Evolutionary conservation across 2,888 invertebrate species (phyloP).

Genomic region (Branchipolynoe longqiensis): DNA sequence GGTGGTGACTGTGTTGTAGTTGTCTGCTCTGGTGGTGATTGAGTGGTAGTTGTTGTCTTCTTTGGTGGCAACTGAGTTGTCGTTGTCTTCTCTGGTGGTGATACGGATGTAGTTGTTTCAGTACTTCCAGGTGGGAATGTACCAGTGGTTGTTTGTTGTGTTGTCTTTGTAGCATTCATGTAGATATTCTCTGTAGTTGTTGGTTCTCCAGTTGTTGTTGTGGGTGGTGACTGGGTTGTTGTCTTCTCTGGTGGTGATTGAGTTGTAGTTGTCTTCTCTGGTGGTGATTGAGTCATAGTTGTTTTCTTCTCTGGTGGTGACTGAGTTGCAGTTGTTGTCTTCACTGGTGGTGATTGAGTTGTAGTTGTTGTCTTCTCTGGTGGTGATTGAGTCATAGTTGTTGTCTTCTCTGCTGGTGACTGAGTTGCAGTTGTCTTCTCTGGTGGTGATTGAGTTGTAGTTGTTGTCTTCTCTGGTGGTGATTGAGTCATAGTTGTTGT

Average conservation of each 20-base stretch:
- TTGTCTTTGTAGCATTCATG: neutral
- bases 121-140: neutral
- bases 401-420: too few species aligned
- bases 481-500: too few species aligned
- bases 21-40: slow-evolving; percentile 8
- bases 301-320: neutral
- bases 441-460: too few species aligned
- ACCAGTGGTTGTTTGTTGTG: neutral
- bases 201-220: neutral
- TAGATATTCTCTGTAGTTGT: neutral
- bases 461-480: too few species aligned
- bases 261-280: neutral
- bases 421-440: too few species aligned
- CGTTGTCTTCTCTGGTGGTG: neutral
- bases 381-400: too few species aligned
- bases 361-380: neutral
- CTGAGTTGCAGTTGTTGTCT: neutral
- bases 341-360: neutral
- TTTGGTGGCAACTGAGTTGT: slow-evolving; percentile 6
- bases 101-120: slow-evolving; percentile 11
- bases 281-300: slow-evolving; percentile 4
- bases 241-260: neutral
- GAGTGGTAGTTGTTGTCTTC: neutral
- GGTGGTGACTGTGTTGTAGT: slow-evolving; percentile 7
- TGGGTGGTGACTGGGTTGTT: neutral